Conservation (phyloP, 2,888 invertebrate genomes). For the Cinara cedri region DNA sequence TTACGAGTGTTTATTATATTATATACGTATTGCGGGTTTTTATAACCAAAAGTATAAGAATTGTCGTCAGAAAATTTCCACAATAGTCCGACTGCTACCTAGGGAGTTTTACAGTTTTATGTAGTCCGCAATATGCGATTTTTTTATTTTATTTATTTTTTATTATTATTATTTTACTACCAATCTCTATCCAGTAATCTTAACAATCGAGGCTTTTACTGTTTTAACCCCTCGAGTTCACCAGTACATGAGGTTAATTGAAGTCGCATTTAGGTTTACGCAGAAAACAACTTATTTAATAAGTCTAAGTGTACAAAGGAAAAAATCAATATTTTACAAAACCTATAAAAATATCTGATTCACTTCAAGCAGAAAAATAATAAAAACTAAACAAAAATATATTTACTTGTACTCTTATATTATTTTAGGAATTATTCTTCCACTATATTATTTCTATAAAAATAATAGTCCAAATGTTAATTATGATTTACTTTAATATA, state of each 20-base stretch:
- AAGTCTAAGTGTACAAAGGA: neutral
- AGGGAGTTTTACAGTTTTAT: conserved; percentile 16
- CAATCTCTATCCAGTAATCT: neutral
- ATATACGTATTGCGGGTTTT: neutral
- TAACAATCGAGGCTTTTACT: neutral
- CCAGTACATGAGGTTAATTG: neutral
- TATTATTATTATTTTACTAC: conserved; percentile 21
- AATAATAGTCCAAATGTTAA: too few relatives aligned
- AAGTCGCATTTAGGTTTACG: neutral
- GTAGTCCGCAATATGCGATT: neutral
- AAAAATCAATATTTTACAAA: neutral
- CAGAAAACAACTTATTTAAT: neutral
- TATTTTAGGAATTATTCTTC: too few relatives aligned
- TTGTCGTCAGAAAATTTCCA: neutral
- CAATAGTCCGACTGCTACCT: conserved; percentile 5
- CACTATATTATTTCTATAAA: too few relatives aligned
- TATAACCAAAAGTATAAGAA: neutral
- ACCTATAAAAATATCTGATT: neutral
- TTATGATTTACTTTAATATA: too few relatives aligned
- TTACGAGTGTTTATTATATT: neutral
- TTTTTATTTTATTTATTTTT: neutral
- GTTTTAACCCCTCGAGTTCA: neutral
- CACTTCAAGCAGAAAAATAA: too few relatives aligned
- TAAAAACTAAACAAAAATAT: too few relatives aligned
- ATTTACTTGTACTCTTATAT: too few relatives aligned